Base-by-base conservation (phyloP, 2,797 vertebrate species). In the Neostethus bicornis region DNA sequence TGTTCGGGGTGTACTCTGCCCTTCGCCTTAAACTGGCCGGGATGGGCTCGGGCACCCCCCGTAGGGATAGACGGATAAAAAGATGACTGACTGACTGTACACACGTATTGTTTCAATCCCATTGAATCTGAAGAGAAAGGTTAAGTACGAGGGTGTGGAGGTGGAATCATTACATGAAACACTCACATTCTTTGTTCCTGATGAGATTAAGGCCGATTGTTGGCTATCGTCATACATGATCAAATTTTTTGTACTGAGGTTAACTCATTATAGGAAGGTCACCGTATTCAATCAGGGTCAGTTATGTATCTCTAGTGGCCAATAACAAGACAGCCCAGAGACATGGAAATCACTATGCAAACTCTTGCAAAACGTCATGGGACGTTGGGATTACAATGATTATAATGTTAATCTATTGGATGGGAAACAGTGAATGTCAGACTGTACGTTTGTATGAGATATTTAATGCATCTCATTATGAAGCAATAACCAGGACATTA, bases 121-220 rank as follows among this genome's bases (percentile, higher is more conserved):
- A 29, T 23, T 16, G 17, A 12, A 34, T 38, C 41, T 32, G 13
- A 43, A 48, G 26, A 28, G 21, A 28, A 23, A 46, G 38, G 50
- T 72, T 57, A 61, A 20, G 16, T 14, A 41, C 35, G 19, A 13
- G 42, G 41, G 6, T n/a, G 16, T 11, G 21, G 9, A 20, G 21
- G 8, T n/a, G 23, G 19, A 50, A 39, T 24, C 11, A 44, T 31
- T 48, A 42, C 54, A 73, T 49, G 35, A 47, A 52, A 23, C 26
- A 13, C 12, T 4, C 25, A 43, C 24, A 20, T n/a, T 42, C 31
- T n/a, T 7, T 43, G 45, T 62, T 54, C 43, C 50, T 31, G 54
- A 45, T 31, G 39, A 41, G 35, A 61, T 75, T 38, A 45, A 67
- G 58, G 59, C 57, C 69, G 70, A 71, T 52, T 51, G 59, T 59